These are phyloP conservation scores for Pollenia angustigena DNA, from an alignment of 2,888 invertebrate species.

Conservation along the genomic window DNA sequence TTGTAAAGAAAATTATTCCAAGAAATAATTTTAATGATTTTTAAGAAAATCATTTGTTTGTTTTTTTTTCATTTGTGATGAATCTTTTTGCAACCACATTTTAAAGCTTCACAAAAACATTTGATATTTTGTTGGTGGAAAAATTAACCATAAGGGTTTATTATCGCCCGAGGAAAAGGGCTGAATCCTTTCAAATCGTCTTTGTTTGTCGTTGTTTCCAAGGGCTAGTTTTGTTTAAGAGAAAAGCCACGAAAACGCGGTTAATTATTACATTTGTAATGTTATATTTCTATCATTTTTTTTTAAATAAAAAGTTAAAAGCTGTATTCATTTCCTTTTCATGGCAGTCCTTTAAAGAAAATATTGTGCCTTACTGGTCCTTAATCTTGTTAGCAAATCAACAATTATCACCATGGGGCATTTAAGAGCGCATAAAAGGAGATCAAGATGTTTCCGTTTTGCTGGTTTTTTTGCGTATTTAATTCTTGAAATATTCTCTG, in stretches of 20 bases:
- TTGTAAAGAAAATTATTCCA: conserved; percentile 32
- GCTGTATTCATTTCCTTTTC: conserved; percentile 55
- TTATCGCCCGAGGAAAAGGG: conserved; percentile 51
- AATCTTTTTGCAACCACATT: conserved; percentile 33
- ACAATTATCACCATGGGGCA: conserved; percentile 71
- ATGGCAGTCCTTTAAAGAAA: neutral
- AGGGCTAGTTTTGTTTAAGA: conserved; percentile 46
- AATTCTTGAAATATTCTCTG: conserved; percentile 10
- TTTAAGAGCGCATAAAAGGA: conserved; percentile 27
- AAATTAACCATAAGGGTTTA: conserved; percentile 64
- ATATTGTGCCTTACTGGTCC: conserved; percentile 29
- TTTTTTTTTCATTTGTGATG: conserved; percentile 16
- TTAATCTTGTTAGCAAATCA: conserved; percentile 62
- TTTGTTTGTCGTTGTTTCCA: conserved; percentile 45
- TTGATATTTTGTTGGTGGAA: conserved; percentile 49
- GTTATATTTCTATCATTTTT: conserved; percentile 46
- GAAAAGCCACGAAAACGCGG: conserved; percentile 61
- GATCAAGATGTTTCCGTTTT: conserved; percentile 67
- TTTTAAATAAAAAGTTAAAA: conserved; percentile 37
- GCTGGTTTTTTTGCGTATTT: conserved; percentile 36
- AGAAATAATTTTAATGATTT: conserved; percentile 49
- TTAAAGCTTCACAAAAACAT: conserved; percentile 36
- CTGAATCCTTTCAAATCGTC: neutral
- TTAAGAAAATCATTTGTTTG: conserved; percentile 37
- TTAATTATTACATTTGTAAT: conserved; percentile 71